Conservation (phyloP, 2,888 invertebrate genomes). For the Callosobruchus maculatus region DNA sequence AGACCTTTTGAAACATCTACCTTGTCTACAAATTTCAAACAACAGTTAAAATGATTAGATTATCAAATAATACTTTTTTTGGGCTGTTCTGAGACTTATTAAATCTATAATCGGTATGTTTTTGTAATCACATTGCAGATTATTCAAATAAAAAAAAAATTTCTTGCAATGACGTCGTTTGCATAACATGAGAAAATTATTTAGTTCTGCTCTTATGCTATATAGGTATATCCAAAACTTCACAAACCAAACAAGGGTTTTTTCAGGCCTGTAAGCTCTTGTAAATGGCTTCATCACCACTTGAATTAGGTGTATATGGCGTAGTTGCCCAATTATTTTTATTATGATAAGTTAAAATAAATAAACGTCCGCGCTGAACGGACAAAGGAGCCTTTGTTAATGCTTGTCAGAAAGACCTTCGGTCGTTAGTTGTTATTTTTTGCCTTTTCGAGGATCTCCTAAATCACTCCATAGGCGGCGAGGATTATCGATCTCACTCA, state of each 20-base stretch:
- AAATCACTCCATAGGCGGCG: not conserved
- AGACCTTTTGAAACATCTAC: no score
- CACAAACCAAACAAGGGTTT: not conserved
- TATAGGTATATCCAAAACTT: not conserved
- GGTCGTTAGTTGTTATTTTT: not conserved
- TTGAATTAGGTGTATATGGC: not conserved
- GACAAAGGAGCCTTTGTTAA: not conserved
- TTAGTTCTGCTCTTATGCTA: not conserved
- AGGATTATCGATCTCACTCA: not conserved
- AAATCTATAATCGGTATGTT: no score
- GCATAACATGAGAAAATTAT: not conserved
- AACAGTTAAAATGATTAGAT: no score
- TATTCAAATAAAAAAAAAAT: no score
- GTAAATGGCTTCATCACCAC: not conserved
- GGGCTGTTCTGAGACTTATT: no score
- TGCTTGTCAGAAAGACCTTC: not conserved
- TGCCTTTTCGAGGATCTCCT: not conserved
- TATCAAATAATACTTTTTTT: no score
- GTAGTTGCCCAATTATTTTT: not conserved
- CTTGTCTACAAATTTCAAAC: no score
- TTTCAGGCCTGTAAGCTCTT: not conserved
- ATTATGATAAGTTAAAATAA: not conserved
- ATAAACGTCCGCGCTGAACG: not conserved
- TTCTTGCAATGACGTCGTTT: no score
- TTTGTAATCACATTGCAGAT: no score